Conservation (phyloP, 2,888 invertebrate genomes). For the Heliconius ismenius region DNA sequence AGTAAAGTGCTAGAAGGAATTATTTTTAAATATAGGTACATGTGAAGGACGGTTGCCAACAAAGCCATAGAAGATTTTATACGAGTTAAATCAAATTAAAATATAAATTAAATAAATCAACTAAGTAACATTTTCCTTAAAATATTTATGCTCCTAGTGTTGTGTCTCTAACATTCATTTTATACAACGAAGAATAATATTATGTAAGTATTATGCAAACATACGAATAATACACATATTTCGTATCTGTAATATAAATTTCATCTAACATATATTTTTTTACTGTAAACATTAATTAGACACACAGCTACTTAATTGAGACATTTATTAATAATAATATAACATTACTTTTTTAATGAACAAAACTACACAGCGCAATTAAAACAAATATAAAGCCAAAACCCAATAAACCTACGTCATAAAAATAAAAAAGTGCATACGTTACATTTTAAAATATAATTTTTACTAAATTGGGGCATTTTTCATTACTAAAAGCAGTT, state of each 20-base stretch:
- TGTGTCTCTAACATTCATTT: conserved; percentile 8
- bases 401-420: neutral
- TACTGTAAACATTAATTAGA: conserved; percentile 11
- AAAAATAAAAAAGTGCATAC: neutral
- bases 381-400: neutral
- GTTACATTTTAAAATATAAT: neutral
- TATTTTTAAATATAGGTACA: conserved; percentile 33
- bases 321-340: neutral
- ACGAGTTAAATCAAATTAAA: neutral
- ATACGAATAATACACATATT: conserved; percentile 6
- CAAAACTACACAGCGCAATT: conserved; percentile 10
- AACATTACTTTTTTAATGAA: conserved; percentile 2
- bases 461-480: neutral
- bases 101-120: neutral
- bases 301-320: conserved; percentile 14
- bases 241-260: conserved; percentile 3
- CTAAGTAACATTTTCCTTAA: conserved; percentile 10
- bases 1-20: conserved; percentile 36
- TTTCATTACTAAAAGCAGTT: conserved; percentile 36
- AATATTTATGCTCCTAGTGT: conserved; percentile 1
- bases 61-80: conserved; percentile 15
- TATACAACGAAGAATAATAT: conserved; percentile 6
- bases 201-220: conserved; percentile 4
- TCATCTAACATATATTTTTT: conserved; percentile 14
- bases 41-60: conserved; percentile 56